Base-by-base conservation (phyloP, 2,797 vertebrate species). In the Gobio occitaniae region DNA sequence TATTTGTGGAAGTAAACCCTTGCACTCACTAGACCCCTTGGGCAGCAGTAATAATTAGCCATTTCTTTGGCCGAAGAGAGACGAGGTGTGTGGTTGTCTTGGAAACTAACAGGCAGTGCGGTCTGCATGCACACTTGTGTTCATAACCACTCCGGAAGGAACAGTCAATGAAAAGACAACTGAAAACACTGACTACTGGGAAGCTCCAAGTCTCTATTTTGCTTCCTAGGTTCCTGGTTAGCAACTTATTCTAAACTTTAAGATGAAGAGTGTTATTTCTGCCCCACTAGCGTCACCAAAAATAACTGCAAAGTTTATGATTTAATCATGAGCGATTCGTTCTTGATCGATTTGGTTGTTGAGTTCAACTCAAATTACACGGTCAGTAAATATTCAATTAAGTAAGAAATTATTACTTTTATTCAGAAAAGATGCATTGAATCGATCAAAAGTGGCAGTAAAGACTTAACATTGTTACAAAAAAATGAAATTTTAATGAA, bases 51-150 rank as follows among this genome's bases (percentile, higher is more conserved):
- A 89, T 89, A 92, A 91, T 70, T 83, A 91, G 78, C 76, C 48
- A n/a, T 86, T 86, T 88, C 88, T 89, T 90, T 90, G 90, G 78
- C 41, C 84, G 4, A 68, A 70, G 56, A 87, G 52, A 85, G 77
- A 89, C 88, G 88, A 92, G 91, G 68, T 92, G 89, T 81, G 88
- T 90, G 91, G 92, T 96, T 94, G 95, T 95, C 94, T 93, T 95
- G 95, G 95, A 94, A 95, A 96, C 95, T 90, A 93, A 89, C 87
- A 86, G 86, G 90, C 88, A 89, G 90, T 89, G 90, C 90, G 94
- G 94, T 95, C 90, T 93, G 86, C 78, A 38, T 88, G 88, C 84
- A 84, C 78, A 87, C 85, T 11, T 82, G 86, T 44, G 87, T 89
- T 85, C 89, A 91, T 88, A 89, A 86, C 90, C 85, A 89, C 78